Evolutionary conservation across 2,797 vertebrate genomes (phyloP).

Genomic region (Nyctalus aviator): DNA sequence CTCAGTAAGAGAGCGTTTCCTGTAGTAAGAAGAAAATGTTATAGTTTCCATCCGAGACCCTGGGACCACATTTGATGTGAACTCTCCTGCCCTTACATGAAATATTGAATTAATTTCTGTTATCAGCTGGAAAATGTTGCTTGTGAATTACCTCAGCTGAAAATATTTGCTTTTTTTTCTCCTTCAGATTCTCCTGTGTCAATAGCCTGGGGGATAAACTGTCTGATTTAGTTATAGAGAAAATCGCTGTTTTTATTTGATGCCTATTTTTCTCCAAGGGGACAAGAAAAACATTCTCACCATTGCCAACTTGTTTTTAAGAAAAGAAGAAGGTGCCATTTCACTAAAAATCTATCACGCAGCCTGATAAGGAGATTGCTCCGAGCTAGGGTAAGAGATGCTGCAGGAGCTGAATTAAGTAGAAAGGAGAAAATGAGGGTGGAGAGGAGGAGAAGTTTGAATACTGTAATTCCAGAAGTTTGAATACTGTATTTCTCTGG

Average conservation of each 20-base stretch:
- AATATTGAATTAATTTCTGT: slow-evolving; percentile 79
- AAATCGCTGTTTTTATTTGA: slow-evolving; percentile 75
- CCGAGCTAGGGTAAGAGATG: background rate
- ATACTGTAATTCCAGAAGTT: background rate
- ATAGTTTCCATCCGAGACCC: slow-evolving; percentile 38
- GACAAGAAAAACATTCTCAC: slow-evolving; percentile 58
- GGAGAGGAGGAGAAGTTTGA: background rate
- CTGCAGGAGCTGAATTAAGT: background rate
- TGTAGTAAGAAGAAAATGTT: slow-evolving; percentile 63
- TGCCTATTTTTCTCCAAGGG: slow-evolving; percentile 40
- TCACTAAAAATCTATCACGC: slow-evolving; percentile 51
- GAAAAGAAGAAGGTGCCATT: slow-evolving; percentile 56
- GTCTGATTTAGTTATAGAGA: slow-evolving; percentile 74
- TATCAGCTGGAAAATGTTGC: slow-evolving; percentile 71
- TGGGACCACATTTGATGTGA: slow-evolving; percentile 62
- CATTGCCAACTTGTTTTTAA: slow-evolving; percentile 57
- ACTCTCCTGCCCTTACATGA: slow-evolving; percentile 74
- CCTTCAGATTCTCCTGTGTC: slow-evolving; percentile 63
- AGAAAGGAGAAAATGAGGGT: background rate
- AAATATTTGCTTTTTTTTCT: slow-evolving; percentile 58
- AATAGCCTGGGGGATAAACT: slow-evolving; percentile 63
- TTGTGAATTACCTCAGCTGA: slow-evolving; percentile 67
- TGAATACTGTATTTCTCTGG: background rate
- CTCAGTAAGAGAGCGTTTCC: slow-evolving; percentile 11
- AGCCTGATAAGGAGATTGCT: background rate